Base-by-base conservation (phyloP, 2,797 vertebrate genomes). In the Xiphorhynchus erythropygius region DNA sequence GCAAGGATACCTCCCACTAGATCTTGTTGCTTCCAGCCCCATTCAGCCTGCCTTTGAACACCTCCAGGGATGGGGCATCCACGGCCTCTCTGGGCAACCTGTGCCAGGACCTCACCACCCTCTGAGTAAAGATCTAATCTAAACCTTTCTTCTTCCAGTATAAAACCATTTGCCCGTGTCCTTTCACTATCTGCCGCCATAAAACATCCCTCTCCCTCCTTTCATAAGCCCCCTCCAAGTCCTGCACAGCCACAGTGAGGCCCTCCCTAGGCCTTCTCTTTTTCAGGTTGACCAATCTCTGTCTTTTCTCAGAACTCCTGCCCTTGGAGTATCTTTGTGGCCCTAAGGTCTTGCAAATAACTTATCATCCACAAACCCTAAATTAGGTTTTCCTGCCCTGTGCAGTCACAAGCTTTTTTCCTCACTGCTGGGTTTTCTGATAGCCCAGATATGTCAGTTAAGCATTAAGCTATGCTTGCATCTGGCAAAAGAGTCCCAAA, bases 331-430 rank as follows among this genome's bases (percentile, higher is more conserved):
- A 11, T 39, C 17, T 33, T 33, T 33, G 14, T 83, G 16, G 17
- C 64, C 37, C 24, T 27, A 7, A 44, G 57, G 44, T 25, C 23
- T 74, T 87, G 32, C 32, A 63, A 62, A 62, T 64, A 56, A 32
- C 24, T 84, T 24, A 5, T 1, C 47, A 47, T 5, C n/a, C 19
- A 41, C 32, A 52, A 50, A 27, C 53, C 2, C 0, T 11, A 6
- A n/a, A 11, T 35, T 56, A 16, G 16, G 10, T 57, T 79, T 71
- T 88, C 73, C 80, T 90, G 57, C 65, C 19, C 0, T 21, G 21
- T 56, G 39, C 63, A 60, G 16, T 35, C n/a, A 19, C 12, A 47
- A 46, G 42, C 15, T 2, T 73, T 94, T 62, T 57, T 46, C 60
- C 37, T 59, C 53, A 3, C 3, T 63, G 42, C 42, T 94, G 69